Conservation (phyloP, 1,140 invertebrate genomes). For the Oreohelix idahoensis region DNA sequence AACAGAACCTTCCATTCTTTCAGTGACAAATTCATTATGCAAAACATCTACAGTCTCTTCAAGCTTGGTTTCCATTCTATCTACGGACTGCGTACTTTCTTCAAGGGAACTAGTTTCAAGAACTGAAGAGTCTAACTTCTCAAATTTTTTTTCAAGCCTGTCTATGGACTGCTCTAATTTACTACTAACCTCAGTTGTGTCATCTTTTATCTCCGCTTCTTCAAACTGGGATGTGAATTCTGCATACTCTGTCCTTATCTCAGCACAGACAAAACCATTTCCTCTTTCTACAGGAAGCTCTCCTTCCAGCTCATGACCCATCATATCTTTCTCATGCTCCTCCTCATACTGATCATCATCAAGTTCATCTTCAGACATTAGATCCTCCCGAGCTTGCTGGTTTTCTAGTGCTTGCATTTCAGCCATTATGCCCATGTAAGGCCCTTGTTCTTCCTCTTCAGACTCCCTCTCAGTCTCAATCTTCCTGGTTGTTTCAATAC, state of each 20-base stretch:
- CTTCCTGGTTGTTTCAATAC: conserved; percentile 21
- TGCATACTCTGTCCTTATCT: background rate
- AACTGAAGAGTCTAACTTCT: background rate
- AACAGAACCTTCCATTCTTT: conserved; percentile 6
- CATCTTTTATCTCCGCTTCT: background rate
- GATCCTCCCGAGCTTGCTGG: conserved; percentile 26
- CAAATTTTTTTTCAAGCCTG: background rate
- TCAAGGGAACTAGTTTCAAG: conserved; percentile 1
- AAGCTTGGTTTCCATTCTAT: background rate
- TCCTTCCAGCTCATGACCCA: background rate
- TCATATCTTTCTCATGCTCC: conserved; percentile 42
- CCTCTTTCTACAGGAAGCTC: background rate
- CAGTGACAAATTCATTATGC: background rate
- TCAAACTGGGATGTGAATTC: background rate
- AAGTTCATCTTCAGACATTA: conserved; percentile 38
- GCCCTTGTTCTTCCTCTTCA: conserved; percentile 5
- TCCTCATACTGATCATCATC: conserved; percentile 47
- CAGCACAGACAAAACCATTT: background rate
- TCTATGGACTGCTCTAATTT: conserved; percentile 17
- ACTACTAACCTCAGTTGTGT: background rate
- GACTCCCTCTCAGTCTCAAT: conserved; percentile 22
- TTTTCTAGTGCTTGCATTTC: conserved; percentile 38
- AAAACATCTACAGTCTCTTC: conserved; percentile 5
- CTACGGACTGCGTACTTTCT: background rate
- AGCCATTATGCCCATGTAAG: conserved; percentile 26